Base-by-base conservation (phyloP, 2,888 invertebrate genomes). In the Patella caerulea region DNA sequence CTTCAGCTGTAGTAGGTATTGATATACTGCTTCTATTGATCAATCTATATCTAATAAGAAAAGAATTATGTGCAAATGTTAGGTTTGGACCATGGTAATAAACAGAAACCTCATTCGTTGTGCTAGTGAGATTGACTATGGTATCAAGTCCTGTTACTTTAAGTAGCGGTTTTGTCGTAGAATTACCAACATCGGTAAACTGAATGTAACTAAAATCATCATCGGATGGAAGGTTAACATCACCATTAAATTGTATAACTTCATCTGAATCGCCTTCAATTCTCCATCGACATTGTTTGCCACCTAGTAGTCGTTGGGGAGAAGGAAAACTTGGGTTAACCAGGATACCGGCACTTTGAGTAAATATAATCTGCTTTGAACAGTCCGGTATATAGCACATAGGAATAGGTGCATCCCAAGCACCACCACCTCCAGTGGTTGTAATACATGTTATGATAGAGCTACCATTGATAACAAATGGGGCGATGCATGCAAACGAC, bases 361-460 rank as follows among this genome's bases (percentile, higher is more conserved):
- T 70, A 14, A 80, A 52, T 7, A 19, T 24, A 15, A 71, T 71
- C 11, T 24, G 29, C 15, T 34, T 69, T 12, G 75, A 75, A 29
- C 78, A 76, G 69, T 76, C 73, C 3, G 78, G 78, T 19, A 76
- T 72, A 34, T 71, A 9, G 69, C 79, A 78, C 3, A 69, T 45
- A 53, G 76, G 79, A 15, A 74, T 17, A 3, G 53, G 7, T 24
- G 9, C 34, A 55, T 34, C 54, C 79, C 79, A 79, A 0, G 12
- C 53, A 5, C 74, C 77, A n/a, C 45, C 34, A 2, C 74, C 77
- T 14, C 4, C 29, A 34, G 0, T 12, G 17, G 73, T 73, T 24
- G 17, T 29, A 2, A 24, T n/a, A 34, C 79, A 79, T 5, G 29
- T 55, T 34, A 45, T 69, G 5, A 11, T 65, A n/a, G 65, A 45